phyloP scores from a whole-genome alignment of 2,797 vertebrate genomes.

The Macropus fuliginosus region DNA sequence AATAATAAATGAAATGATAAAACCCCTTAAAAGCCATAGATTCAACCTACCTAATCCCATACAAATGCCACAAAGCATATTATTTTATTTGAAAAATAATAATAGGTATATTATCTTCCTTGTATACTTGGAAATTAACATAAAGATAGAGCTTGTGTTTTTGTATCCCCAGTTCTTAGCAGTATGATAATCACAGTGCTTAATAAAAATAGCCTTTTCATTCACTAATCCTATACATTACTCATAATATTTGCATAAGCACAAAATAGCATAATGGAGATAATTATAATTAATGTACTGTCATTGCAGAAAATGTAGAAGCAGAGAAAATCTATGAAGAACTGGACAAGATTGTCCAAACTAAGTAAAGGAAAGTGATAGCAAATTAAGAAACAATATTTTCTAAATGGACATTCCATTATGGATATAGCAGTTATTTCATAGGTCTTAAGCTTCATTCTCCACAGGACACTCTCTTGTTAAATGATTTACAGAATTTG shows the following conservation, averaged over 20 bases:
- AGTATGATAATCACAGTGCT: neutral
- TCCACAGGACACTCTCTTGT: neutral
- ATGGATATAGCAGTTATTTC: neutral
- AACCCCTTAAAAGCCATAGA: neutral
- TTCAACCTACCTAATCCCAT: neutral
- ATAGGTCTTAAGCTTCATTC: neutral
- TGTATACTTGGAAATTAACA: neutral
- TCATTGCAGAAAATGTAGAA: neutral
- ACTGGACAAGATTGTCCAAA: neutral
- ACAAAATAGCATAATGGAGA: neutral
- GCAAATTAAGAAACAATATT: neutral
- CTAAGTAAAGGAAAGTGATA: neutral
- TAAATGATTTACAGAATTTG: neutral
- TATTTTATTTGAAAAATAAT: neutral
- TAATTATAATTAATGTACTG: neutral
- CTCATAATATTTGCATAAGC: neutral
- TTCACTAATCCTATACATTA: neutral
- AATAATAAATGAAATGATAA: neutral
- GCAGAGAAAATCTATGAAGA: neutral
- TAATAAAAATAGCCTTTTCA: neutral
- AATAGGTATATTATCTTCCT: neutral
- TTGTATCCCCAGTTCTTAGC: neutral
- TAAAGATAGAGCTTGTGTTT: neutral
- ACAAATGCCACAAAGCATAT: constrained; percentile 13
- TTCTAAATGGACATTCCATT: neutral